Conservation (phyloP, 2,797 vertebrate genomes). For the Microctenopoma lineatum region DNA sequence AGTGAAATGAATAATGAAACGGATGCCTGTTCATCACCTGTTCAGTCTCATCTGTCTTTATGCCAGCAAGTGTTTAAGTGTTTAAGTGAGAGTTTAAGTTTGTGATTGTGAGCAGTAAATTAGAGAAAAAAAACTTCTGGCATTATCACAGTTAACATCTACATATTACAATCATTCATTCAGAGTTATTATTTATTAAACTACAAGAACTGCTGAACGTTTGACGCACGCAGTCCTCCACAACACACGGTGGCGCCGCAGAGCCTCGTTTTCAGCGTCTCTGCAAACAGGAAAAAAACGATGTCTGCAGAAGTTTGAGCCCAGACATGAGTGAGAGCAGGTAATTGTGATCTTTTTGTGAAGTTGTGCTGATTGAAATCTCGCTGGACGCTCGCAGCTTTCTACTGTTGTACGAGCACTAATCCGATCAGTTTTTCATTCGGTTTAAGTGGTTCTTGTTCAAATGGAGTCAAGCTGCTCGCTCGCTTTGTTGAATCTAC, state of each 20-base stretch:
- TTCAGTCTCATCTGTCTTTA: slow-evolving; percentile 45
- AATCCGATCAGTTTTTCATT: no score
- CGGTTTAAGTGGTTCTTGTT: no score
- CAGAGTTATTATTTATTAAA: no score
- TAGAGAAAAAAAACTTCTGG: no score
- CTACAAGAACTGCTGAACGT: no score
- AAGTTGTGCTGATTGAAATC: no score
- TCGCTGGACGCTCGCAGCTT: background rate
- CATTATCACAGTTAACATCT: no score
- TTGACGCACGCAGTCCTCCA: slow-evolving; percentile 8
- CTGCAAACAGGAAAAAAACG: background rate
- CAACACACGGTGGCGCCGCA: slow-evolving; percentile 13
- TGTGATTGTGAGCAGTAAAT: background rate
- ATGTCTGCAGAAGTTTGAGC: background rate
- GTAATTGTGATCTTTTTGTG: background rate
- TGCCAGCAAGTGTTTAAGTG: no score
- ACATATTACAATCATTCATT: no score
- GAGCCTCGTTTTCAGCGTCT: background rate
- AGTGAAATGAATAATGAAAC: slow-evolving; percentile 63
- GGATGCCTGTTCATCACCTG: slow-evolving; percentile 59
- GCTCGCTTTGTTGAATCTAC: no score
- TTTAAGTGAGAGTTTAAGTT: no score
- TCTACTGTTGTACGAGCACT: background rate
- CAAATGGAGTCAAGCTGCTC: no score
- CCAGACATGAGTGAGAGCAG: background rate